Percentiles rank a stretch among this genome's conserved stretches.
Conservation (phyloP, 2,888 invertebrate genomes). For the Troglohyphantes excavatus region DNA sequence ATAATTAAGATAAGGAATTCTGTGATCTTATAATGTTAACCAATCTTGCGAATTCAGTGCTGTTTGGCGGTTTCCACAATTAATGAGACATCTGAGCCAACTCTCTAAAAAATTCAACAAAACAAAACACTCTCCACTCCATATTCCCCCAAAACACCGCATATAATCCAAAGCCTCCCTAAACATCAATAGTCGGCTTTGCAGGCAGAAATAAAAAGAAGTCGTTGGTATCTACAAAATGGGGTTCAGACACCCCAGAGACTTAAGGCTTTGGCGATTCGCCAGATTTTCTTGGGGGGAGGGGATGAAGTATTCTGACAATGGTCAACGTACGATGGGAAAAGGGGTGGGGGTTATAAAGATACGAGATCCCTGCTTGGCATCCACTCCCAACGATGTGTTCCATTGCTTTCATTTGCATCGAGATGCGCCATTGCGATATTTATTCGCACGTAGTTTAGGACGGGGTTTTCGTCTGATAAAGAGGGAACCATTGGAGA, state of each 20-base stretch:
- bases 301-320: background rate
- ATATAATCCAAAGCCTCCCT: background rate
- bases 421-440: background rate
- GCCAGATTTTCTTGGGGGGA: background rate
- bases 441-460: background rate
- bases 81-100: background rate
- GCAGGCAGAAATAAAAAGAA: background rate
- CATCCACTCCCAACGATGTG: slow-evolving; percentile 5
- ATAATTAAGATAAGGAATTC: no score
- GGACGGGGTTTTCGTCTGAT: background rate
- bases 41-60: no score
- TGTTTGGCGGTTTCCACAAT: background rate
- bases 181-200: slow-evolving; percentile 17
- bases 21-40: no score
- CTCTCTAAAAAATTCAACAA: background rate
- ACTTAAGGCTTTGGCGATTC: background rate
- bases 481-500: background rate
- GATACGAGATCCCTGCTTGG: background rate
- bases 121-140: background rate
- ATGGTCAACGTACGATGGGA: slow-evolving; percentile 24
- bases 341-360: background rate
- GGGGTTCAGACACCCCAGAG: slow-evolving; percentile 24
- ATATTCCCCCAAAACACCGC: background rate
- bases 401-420: slow-evolving; percentile 38
- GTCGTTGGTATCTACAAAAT: background rate